These are phyloP conservation scores for Campoletis raptor DNA, from an alignment of 2,888 invertebrate genomes.

Conservation along the genomic window DNA sequence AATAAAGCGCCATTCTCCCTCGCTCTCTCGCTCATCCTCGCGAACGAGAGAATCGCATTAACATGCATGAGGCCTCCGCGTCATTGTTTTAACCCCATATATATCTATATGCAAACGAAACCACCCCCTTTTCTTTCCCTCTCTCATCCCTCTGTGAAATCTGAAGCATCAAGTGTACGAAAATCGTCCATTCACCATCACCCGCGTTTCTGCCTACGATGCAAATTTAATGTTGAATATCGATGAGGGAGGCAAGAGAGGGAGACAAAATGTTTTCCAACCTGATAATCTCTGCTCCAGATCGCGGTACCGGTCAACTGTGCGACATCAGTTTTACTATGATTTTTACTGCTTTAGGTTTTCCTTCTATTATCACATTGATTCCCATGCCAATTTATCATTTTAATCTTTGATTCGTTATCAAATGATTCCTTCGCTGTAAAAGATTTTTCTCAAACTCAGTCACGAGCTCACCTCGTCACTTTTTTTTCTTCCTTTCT, in stretches of 20 bases:
- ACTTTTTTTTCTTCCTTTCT: background rate
- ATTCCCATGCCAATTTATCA: background rate
- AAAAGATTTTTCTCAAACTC: background rate
- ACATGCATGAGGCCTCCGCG: constrained; percentile 85
- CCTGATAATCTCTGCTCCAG: constrained; percentile 48
- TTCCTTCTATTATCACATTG: background rate
- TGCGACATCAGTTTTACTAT: constrained; percentile 48
- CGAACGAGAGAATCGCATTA: constrained; percentile 83
- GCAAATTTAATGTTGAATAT: constrained; percentile 81
- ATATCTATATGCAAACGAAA: constrained; percentile 29
- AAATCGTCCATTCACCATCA: constrained; percentile 67
- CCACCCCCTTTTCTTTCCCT: constrained; percentile 35
- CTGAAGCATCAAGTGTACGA: constrained; percentile 77
- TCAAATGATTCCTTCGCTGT: constrained; percentile 75
- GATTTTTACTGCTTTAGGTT: constrained; percentile 22
- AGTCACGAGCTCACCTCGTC: background rate
- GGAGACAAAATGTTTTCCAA: constrained; percentile 31
- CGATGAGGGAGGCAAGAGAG: constrained; percentile 70
- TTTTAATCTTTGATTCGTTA: constrained; percentile 69
- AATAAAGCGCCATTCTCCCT: constrained; percentile 68
- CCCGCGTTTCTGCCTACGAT: constrained; percentile 74
- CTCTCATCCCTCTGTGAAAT: constrained; percentile 72
- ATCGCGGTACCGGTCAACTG: constrained; percentile 18
- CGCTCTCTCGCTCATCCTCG: constrained; percentile 50
- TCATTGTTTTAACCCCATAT: constrained; percentile 84